These are phyloP conservation scores for Gobius niger DNA, from an alignment of 2,113 vertebrate species.

Conservation along the genomic window DNA sequence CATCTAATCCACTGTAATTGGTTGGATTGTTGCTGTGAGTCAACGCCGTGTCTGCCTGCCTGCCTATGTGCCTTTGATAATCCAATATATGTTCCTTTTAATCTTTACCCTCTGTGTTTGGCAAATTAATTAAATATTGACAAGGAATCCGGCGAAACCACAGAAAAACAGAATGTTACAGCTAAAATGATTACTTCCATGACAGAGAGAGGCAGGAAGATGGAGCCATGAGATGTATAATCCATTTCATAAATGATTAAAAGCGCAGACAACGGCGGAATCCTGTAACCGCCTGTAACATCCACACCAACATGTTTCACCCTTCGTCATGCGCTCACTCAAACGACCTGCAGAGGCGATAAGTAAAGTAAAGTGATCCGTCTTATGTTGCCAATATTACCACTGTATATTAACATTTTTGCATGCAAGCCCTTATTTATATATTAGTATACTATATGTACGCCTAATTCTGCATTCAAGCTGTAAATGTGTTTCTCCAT, in stretches of 20 bases:
- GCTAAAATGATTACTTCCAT: slow-evolving; percentile 76
- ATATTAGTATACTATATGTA: slow-evolving; percentile 9
- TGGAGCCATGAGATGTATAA: slow-evolving; percentile 41
- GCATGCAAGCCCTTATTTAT: slow-evolving; percentile 36
- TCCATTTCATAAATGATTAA: slow-evolving; percentile 71
- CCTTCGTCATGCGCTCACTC: background rate
- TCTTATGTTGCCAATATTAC: too few relatives aligned
- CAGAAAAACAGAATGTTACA: slow-evolving; percentile 76
- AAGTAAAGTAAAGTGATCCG: too few relatives aligned
- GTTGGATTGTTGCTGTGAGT: slow-evolving; percentile 76
- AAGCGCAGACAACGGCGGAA: slow-evolving; percentile 52
- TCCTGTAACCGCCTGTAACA: slow-evolving; percentile 52
- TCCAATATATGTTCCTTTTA: slow-evolving; percentile 81
- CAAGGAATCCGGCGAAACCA: slow-evolving; percentile 73
- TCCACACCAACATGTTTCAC: slow-evolving; percentile 4
- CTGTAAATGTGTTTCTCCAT: slow-evolving; percentile 43
- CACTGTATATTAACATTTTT: too few relatives aligned
- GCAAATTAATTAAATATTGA: slow-evolving; percentile 81
- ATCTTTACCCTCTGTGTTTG: slow-evolving; percentile 81
- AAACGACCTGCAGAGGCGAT: background rate
- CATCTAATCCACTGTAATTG: slow-evolving; percentile 74
- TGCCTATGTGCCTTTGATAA: slow-evolving; percentile 72
- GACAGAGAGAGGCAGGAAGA: slow-evolving; percentile 56
- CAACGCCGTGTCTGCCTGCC: slow-evolving; percentile 68
- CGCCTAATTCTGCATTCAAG: slow-evolving; percentile 25